These are phyloP conservation scores for Trachops cirrhosus DNA, from an alignment of 2,797 vertebrate genomes.

Conservation along the genomic window DNA sequence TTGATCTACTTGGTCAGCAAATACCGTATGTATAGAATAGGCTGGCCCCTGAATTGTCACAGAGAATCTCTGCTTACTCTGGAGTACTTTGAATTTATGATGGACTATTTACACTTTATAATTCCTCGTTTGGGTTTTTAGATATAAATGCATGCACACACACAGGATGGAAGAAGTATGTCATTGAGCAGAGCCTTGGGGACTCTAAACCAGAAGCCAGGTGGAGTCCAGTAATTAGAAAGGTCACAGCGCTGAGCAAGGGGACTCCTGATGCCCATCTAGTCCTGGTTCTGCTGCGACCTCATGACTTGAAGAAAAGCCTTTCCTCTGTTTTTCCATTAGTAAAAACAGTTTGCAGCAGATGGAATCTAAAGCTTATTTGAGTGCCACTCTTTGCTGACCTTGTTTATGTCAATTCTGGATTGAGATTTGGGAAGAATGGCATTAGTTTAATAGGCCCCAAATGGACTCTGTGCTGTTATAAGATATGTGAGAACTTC, in stretches of 20 bases:
- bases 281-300: not conserved
- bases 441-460: not conserved
- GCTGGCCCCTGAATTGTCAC: not conserved
- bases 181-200: not conserved
- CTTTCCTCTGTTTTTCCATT: not conserved
- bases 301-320: not conserved
- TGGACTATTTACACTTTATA: not conserved
- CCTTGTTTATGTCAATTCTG: not conserved
- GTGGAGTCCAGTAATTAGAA: not conserved
- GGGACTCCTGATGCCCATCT: too few relatives aligned
- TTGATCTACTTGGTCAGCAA: not conserved
- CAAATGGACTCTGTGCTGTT: not conserved
- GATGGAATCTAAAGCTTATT: not conserved
- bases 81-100: not conserved
- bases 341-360: not conserved
- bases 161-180: not conserved
- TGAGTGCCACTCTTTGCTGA: not conserved
- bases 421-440: constrained; percentile 29
- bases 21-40: not conserved
- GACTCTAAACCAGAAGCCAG: not conserved
- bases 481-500: not conserved
- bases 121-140: not conserved
- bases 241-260: not conserved
- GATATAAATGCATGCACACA: not conserved
- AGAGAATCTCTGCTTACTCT: not conserved